Conservation (phyloP, 2,113 vertebrate genomes). For the Castor canadensis region DNA sequence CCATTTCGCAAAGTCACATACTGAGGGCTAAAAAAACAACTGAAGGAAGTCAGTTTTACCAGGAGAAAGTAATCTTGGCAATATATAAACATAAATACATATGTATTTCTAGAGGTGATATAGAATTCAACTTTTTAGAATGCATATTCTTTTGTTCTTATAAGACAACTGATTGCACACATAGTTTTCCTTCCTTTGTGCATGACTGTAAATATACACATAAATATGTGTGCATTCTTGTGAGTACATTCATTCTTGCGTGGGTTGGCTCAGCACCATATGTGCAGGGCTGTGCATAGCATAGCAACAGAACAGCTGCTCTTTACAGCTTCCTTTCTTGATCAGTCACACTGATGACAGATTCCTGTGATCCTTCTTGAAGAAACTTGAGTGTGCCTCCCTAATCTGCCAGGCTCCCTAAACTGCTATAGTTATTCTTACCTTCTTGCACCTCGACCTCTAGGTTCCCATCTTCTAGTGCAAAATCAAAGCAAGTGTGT, state of each 20-base stretch:
- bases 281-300: background rate
- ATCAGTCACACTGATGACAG: background rate
- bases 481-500: background rate
- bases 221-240: slow-evolving; percentile 56
- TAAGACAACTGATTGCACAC: background rate
- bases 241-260: slow-evolving; percentile 62
- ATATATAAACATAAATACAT: background rate
- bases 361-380: slow-evolving; percentile 30
- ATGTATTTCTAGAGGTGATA: background rate
- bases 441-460: background rate
- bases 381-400: background rate
- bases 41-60: background rate
- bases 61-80: background rate
- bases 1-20: background rate
- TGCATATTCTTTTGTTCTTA: background rate
- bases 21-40: background rate
- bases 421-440: background rate
- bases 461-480: background rate
- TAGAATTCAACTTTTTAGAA: background rate
- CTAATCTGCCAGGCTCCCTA: background rate
- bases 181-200: background rate
- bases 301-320: slow-evolving; percentile 67
- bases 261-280: slow-evolving; percentile 49
- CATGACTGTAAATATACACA: slow-evolving; percentile 21
- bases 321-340: background rate